Percentiles rank a stretch among this genome's conserved stretches.
Conservation (phyloP, 1,140 invertebrate species). For the Drosophila sproati region DNA sequence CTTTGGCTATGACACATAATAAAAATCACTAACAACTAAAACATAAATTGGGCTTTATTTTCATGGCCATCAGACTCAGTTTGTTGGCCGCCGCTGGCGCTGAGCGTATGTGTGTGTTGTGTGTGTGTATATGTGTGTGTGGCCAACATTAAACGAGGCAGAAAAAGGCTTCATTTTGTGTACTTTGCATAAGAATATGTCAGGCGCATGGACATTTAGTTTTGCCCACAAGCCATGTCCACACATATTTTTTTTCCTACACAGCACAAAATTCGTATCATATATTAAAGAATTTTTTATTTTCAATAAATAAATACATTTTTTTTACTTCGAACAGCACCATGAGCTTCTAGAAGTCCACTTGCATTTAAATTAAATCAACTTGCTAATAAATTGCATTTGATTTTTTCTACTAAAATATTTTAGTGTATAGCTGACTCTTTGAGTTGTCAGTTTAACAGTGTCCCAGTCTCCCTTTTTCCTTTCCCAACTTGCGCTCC, state of each 20-base stretch:
- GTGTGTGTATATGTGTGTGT: conserved; percentile 1
- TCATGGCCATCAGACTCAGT: conserved; percentile 63
- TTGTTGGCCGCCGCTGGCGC: conserved; percentile 9
- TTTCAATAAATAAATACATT: no score
- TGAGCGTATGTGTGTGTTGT: conserved; percentile 8
- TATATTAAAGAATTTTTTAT: no score
- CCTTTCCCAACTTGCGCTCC: no score
- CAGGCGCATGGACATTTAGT: conserved; percentile 21
- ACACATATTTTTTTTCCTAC: neutral
- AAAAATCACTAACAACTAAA: conserved; percentile 83
- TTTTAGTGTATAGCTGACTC: no score
- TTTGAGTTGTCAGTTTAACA: no score
- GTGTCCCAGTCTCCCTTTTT: no score
- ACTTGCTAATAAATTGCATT: no score
- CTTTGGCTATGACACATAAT: conserved; percentile 79
- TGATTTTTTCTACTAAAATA: no score
- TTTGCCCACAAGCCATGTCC: neutral
- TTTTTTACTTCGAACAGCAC: no score
- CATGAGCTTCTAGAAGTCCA: no score
- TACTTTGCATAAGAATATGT: conserved; percentile 78
- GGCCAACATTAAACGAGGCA: conserved; percentile 61
- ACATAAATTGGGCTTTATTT: conserved; percentile 81
- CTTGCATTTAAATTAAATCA: no score
- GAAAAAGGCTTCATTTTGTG: conserved; percentile 65
- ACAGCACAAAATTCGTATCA: neutral